These are phyloP conservation scores for Macrosiphum euphorbiae DNA, from an alignment of 2,888 invertebrate genomes.

Conservation along the genomic window DNA sequence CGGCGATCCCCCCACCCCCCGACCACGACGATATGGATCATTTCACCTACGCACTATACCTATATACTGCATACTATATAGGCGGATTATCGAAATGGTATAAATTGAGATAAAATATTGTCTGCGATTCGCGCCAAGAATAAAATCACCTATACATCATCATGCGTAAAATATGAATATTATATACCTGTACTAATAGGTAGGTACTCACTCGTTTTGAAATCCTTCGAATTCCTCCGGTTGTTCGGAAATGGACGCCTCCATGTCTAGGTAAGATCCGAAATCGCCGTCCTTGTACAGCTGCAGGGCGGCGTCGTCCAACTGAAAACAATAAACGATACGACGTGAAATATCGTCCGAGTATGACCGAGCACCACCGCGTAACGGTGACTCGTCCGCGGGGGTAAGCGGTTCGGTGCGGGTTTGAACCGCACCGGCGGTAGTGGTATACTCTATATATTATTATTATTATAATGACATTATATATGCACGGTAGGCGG, in stretches of 20 bases:
- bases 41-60: background rate
- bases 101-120: background rate
- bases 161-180: background rate
- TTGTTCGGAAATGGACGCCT: slow-evolving; percentile 96
- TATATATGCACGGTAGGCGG: background rate
- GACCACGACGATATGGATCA: background rate
- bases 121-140: background rate
- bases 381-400: slow-evolving; percentile 6
- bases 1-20: background rate
- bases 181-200: background rate
- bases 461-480: background rate
- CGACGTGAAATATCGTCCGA: background rate
- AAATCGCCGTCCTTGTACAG: slow-evolving; percentile 97
- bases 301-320: slow-evolving; percentile 97
- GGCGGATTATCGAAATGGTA: background rate
- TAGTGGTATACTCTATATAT: background rate
- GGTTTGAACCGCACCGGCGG: background rate
- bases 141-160: background rate
- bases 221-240: slow-evolving; percentile 97
- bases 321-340: slow-evolving; percentile 75
- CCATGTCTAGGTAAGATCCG: slow-evolving; percentile 96
- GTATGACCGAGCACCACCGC: background rate
- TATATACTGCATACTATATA: background rate
- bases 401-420: background rate
- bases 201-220: slow-evolving; percentile 84